A percentile compares a stretch with the other conserved stretches of the same genome.
phyloP scores from a whole-genome alignment of 2,113 vertebrate genomes.

The Edolisoma coerulescens region DNA sequence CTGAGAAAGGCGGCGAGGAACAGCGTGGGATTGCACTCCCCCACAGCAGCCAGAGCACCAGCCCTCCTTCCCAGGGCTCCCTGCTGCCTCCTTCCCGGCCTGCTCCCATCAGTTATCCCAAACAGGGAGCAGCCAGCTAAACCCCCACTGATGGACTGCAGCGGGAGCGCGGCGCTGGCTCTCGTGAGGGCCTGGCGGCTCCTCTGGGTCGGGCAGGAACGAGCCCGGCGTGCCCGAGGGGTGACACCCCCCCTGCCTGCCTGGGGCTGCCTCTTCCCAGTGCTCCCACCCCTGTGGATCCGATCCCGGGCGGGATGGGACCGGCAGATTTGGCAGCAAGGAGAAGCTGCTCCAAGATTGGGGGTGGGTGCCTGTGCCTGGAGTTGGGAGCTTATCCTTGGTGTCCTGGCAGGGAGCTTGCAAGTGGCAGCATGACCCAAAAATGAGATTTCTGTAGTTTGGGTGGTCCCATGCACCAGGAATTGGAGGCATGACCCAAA shows the following conservation, averaged over 20 bases:
- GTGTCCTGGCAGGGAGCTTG: not conserved
- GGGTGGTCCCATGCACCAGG: rapidly evolving
- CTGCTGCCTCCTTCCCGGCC: not conserved
- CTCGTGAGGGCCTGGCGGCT: not conserved
- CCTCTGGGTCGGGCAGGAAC: not conserved
- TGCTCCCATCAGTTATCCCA: not conserved
- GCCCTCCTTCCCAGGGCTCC: not conserved
- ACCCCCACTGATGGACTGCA: not conserved
- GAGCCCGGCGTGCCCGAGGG: not conserved
- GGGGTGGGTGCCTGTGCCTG: not conserved
- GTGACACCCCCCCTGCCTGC: rapidly evolving
- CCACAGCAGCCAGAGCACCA: not conserved
- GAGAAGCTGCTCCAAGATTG: not conserved
- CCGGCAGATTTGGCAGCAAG: rapidly evolving
- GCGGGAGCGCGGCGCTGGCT: not conserved
- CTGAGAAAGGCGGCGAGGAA: not conserved
- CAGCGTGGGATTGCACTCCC: not conserved
- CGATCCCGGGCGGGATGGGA: rapidly evolving
- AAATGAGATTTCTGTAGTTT: not conserved
- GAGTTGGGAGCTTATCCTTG: not conserved
- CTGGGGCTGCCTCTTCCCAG: not conserved
- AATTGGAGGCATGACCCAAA: not conserved
- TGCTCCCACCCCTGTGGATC: not conserved
- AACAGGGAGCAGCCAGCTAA: not conserved
- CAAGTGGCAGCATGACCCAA: rapidly evolving